Base-by-base conservation (phyloP, 2,888 invertebrate genomes). In the Melinopterus prodromus region DNA sequence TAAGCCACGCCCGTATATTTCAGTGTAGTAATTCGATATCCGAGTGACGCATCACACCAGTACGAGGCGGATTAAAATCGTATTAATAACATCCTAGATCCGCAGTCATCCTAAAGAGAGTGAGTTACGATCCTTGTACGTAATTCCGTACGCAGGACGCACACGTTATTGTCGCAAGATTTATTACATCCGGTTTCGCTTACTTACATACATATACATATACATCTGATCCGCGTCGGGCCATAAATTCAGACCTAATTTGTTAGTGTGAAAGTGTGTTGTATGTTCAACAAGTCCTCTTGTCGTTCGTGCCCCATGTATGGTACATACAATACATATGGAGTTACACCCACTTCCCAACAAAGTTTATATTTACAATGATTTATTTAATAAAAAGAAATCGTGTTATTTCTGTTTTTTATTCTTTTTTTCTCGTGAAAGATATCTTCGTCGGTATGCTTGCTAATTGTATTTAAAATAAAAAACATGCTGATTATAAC, bases 161-260 rank as follows among this genome's bases (percentile, higher is more conserved):
- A 53, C 53, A 53, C 53, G 7, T 53, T 53, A 53, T 53, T 53
- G 53, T 53, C 53, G 9, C 53, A 53, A 53, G 53, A 53, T 53
- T 53, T 53, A 53, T 53, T 53, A 53, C 53, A 53, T 53, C 53
- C 53, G 53, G 53, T 53, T 53, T 53, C 53, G 53, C 53, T 53
- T 53, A 53, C 26, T 26, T 53, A 53, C 12, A 38, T 38, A 38
- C 38, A 9, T 53, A 53, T 53, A 53, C 53, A 53, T 12, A 53
- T 53, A 53, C 53, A 53, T 53, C 7, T 53, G 53, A 53, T 53
- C 53, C 53, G 9, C 53, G 53, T 53, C 7, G 53, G 53, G 53
- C 53, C 53, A 53, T 53, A 53, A 53, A 53, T 53, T 12, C 53
- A 7, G 5, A 53, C 53, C 3, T 53, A 53, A 53, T 53, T 53